These are phyloP conservation scores for Trichogramma pretiosum DNA, from an alignment of 1,140 invertebrate genomes.

Conservation along the genomic window DNA sequence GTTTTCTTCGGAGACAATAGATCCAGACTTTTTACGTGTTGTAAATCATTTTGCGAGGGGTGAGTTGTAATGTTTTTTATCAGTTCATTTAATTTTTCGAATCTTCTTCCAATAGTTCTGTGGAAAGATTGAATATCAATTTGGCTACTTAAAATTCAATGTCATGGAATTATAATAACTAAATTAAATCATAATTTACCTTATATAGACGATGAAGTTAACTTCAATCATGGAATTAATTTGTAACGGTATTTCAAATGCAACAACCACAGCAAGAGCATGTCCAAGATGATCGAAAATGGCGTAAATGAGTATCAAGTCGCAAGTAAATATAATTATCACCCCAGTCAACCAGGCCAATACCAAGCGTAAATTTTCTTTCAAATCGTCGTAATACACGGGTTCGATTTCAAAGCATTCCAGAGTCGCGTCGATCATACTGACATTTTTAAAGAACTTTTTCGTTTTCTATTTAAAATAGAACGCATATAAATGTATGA, in stretches of 20 bases:
- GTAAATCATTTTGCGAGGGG: too few relatives aligned
- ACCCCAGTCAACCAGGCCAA: background rate
- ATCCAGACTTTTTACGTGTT: too few relatives aligned
- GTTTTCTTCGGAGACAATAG: too few relatives aligned
- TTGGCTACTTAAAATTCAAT: too few relatives aligned
- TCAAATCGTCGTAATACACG: background rate
- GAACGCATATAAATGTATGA: too few relatives aligned
- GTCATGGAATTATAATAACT: too few relatives aligned
- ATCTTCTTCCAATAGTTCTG: conserved; percentile 11
- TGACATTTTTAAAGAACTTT: background rate
- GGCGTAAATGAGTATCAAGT: background rate
- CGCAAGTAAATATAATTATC: background rate
- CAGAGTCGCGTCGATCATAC: conserved; percentile 5
- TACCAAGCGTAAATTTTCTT: background rate
- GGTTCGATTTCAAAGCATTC: conserved; percentile 12
- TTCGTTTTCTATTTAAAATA: conserved; percentile 1
- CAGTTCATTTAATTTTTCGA: conserved; percentile 9
- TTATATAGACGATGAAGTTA: too few relatives aligned
- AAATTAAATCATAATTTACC: too few relatives aligned
- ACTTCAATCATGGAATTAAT: conserved; percentile 5
- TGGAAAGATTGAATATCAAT: too few relatives aligned
- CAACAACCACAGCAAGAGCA: background rate
- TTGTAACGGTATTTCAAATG: conserved; percentile 4
- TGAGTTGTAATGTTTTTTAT: conserved; percentile 2
- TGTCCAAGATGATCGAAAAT: background rate